phyloP scores from a whole-genome alignment of 37 sponge, comb jelly and placozoan species.

The Cladorhizidae sp. region DNA sequence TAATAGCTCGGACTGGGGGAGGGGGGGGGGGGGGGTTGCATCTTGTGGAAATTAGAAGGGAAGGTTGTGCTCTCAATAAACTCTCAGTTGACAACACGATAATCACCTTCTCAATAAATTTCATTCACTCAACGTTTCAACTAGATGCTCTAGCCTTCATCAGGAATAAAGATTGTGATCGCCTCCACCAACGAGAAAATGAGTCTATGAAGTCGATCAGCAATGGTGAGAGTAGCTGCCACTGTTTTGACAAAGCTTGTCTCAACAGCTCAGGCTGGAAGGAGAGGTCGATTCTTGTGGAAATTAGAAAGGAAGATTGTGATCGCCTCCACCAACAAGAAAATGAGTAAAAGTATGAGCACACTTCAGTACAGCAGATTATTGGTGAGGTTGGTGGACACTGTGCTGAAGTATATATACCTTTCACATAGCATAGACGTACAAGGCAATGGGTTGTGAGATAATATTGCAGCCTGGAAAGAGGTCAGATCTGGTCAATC shows the following conservation, averaged over 20 bases:
- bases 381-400: conserved; percentile 60
- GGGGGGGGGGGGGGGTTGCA: no score
- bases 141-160: no score
- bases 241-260: conserved; percentile 33
- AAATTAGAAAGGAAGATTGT: no score
- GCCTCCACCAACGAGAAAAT: conserved; percentile 87
- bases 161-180: conserved; percentile 73
- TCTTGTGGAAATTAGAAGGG: no score
- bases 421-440: conserved; percentile 89
- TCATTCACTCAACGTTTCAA: no score
- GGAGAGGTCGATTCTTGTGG: no score
- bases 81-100: no score
- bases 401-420: conserved; percentile 91
- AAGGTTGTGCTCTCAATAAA: no score
- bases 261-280: no score
- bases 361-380: conserved; percentile 71
- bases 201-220: conserved; percentile 69
- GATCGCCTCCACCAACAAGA: no score
- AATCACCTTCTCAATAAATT: no score
- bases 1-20: no score
- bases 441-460: conserved; percentile 76
- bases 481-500: conserved; percentile 90
- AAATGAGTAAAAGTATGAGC: conserved; percentile 77
- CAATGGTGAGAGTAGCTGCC: conserved; percentile 1
- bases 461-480: conserved; percentile 64